Percentiles rank a stretch among this genome's conserved stretches.
These are phyloP conservation scores for Antedon mediterranea DNA, from an alignment of 53 echinoderm and acorn worm species.

Conservation along the genomic window DNA sequence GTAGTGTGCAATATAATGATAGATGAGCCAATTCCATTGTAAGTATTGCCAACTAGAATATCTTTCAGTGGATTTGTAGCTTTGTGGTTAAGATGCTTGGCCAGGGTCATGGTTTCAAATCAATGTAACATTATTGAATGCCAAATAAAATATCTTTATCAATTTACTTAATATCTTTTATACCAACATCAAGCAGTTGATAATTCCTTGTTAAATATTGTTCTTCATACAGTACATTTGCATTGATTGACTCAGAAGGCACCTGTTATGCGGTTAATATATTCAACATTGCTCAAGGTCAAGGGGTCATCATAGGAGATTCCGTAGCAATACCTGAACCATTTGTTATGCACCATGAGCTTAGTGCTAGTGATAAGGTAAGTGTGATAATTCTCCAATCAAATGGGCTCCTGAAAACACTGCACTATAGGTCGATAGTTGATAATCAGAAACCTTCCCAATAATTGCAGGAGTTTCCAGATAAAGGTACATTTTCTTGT, in stretches of 20 bases:
- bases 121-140: too few species aligned
- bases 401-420: too few species aligned
- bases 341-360: slow-evolving; percentile 36
- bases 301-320: slow-evolving; percentile 97
- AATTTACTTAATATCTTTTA: too few species aligned
- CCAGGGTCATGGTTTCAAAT: too few species aligned
- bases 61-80: too few species aligned
- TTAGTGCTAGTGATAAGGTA: slow-evolving; percentile 56
- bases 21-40: slow-evolving; percentile 98
- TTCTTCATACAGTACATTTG: slow-evolving; percentile 61
- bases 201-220: neutral
- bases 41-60: slow-evolving; percentile 31
- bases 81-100: too few species aligned
- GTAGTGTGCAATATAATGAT: slow-evolving; percentile 82
- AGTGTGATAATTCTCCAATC: neutral
- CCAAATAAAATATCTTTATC: too few species aligned
- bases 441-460: too few species aligned
- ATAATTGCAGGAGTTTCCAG: too few species aligned
- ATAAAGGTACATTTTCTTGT: too few species aligned
- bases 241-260: slow-evolving; percentile 66
- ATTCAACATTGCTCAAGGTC: slow-evolving; percentile 94
- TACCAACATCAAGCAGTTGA: too few species aligned
- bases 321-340: slow-evolving; percentile 93
- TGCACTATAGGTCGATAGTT: too few species aligned
- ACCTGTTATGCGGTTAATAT: slow-evolving; percentile 85